A percentile compares a stretch with the other conserved stretches of the same genome.
Evolutionary conservation across 2,797 vertebrate species (phyloP).

Genomic region (Alectoris magna): DNA sequence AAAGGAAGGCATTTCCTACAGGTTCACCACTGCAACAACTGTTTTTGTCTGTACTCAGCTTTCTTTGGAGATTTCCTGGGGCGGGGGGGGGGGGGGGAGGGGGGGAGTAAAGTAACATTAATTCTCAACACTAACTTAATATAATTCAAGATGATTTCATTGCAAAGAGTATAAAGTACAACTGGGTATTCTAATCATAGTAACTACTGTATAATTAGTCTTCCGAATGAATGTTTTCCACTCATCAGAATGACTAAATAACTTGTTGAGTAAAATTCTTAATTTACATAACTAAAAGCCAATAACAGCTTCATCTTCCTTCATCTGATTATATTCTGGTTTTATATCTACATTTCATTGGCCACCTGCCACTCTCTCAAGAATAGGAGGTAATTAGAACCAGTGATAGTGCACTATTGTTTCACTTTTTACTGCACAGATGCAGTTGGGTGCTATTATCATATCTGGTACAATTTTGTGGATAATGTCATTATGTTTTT

Average conservation of each 20-base stretch:
- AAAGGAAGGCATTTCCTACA: not conserved
- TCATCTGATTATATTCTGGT: slow-evolving; percentile 73
- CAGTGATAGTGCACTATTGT: slow-evolving; percentile 41
- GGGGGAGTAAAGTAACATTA: slow-evolving; percentile 33
- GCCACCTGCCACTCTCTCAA: slow-evolving; percentile 71
- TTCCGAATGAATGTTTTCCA: slow-evolving; percentile 78
- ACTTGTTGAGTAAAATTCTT: slow-evolving; percentile 74
- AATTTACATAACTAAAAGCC: slow-evolving; percentile 78
- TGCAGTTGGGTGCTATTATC: slow-evolving; percentile 62
- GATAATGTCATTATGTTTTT: slow-evolving; percentile 55
- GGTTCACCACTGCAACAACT: not conserved
- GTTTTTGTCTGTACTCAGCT: not conserved
- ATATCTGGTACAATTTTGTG: slow-evolving; percentile 60
- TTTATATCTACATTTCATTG: slow-evolving; percentile 74
- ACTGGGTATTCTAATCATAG: slow-evolving; percentile 66
- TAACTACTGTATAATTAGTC: slow-evolving; percentile 73
- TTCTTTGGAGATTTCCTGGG: slow-evolving; percentile 8
- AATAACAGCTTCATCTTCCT: slow-evolving; percentile 71
- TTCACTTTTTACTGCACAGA: slow-evolving; percentile 69
- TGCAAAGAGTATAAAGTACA: not conserved
- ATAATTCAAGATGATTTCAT: slow-evolving; percentile 30
- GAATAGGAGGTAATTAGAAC: slow-evolving; percentile 74
- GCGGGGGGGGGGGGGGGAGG: not conserved
- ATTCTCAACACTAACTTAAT: slow-evolving; percentile 22
- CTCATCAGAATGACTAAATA: slow-evolving; percentile 76